These are phyloP conservation scores for Acrobasis repandana DNA, from an alignment of 2,888 invertebrate species.

Conservation along the genomic window DNA sequence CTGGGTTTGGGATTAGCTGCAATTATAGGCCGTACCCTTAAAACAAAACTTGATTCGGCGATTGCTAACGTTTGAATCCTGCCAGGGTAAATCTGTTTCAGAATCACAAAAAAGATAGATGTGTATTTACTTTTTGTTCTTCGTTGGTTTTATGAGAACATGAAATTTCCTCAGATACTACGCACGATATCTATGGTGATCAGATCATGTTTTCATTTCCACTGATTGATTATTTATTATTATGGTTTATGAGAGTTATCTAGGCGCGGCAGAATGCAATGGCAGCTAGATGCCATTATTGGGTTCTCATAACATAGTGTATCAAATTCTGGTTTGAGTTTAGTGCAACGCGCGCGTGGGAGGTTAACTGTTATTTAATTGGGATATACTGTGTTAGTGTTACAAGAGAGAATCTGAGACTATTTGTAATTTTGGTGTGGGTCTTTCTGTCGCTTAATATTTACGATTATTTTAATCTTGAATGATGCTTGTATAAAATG, in stretches of 20 bases:
- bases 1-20: background rate
- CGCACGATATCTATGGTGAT: too few species aligned
- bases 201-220: too few species aligned
- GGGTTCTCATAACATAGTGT: conserved; percentile 3
- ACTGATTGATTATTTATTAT: background rate
- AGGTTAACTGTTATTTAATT: conserved; percentile 11
- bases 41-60: background rate
- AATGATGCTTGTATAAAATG: too few species aligned
- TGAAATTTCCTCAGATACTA: too few species aligned
- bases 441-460: too few species aligned
- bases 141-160: too few species aligned
- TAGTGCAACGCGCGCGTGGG: conserved; percentile 11
- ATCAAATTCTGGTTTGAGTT: conserved; percentile 3
- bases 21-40: background rate
- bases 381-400: background rate
- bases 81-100: background rate
- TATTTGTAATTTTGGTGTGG: background rate
- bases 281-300: background rate
- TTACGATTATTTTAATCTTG: too few species aligned
- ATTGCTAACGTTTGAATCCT: background rate
- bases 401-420: conserved; percentile 1
- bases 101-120: too few species aligned
- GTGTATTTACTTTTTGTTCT: too few species aligned
- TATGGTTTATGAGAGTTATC: background rate
- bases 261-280: conserved; percentile 7